Evolutionary conservation across 1,140 invertebrate genomes (phyloP).

Genomic region (Ptiloglossa arizonensis): DNA sequence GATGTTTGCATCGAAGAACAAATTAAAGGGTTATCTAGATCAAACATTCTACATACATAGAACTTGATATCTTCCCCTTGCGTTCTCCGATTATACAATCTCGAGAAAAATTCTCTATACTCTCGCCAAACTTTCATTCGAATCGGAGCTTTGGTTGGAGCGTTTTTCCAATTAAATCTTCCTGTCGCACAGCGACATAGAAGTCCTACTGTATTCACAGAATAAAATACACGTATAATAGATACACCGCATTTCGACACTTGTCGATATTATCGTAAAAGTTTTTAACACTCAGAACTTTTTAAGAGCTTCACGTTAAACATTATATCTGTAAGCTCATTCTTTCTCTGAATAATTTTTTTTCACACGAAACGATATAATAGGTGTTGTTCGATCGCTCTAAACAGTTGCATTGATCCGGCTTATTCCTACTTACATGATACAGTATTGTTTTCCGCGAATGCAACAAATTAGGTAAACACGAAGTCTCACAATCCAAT

Average conservation of each 20-base stretch:
- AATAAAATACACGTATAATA: conserved; percentile 70
- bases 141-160: conserved; percentile 62
- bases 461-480: conserved; percentile 67
- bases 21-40: conserved; percentile 57
- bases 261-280: conserved; percentile 60
- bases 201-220: conserved; percentile 68
- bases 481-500: conserved; percentile 59
- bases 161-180: conserved; percentile 55
- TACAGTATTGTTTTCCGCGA: conserved; percentile 63
- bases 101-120: conserved; percentile 52
- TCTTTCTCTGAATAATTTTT: conserved; percentile 35
- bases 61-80: conserved; percentile 44
- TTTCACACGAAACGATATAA: conserved; percentile 47
- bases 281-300: conserved; percentile 62
- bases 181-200: conserved; percentile 69
- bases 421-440: conserved; percentile 64
- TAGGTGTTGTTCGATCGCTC: conserved; percentile 49
- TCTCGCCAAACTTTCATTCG: conserved; percentile 57
- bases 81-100: conserved; percentile 57
- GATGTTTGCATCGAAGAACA: conserved; percentile 57
- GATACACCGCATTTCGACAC: conserved; percentile 62
- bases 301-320: conserved; percentile 58
- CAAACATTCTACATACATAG: conserved; percentile 60
- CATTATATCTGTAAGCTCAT: conserved; percentile 60
- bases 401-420: conserved; percentile 66